Evolutionary conservation across 2,888 invertebrate genomes (phyloP), one percentile per base, ranked within the genome.

Genomic region (Neoascia interrupta): DNA sequence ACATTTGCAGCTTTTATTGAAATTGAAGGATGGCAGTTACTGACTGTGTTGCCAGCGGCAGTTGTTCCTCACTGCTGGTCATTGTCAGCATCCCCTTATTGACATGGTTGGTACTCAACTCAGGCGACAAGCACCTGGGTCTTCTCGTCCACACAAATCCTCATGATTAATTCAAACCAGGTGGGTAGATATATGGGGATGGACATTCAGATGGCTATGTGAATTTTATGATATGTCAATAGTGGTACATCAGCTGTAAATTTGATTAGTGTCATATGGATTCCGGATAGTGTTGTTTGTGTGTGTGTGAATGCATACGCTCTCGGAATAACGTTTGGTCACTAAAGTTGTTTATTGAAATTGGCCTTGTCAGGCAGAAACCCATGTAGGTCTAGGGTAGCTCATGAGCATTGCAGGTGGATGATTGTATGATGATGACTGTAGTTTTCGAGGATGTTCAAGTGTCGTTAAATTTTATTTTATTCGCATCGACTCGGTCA

Each of bases 191-290:
- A 4, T 11, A 11, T 1, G 36, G 26, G 8, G 2, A 5, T 23
- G 19, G 47, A n/a, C 26, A 39, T 43, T n/a, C 15, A 21, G 11
- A 26, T 36, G 56, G 31, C 8, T 6, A 34, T 53, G 19, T 43
- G 60, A 45, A 61, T 73, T 79, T 73, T 73, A 68, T 66, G 79
- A 73, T 66, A 79, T 73, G 73, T 79, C 79, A 68, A 79, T 79
- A 56, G 54, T 21, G 41, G 61, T 68, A 61, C 60, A 68, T 61
- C 61, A 73, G 56, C 51, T 79, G 79, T 68, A 79, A 73, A 79
- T 79, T 79, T 73, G 66, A 79, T 79, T 79, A 79, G 73, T 61
- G 73, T 61, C 73, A 73, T 72, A 10, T 19, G 43, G 26, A 74
- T 41, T 66, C 58, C 34, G 6, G 47, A n/a, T n/a, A 47, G 31